These are phyloP conservation scores for Eubucco bourcierii DNA, from an alignment of 2,113 vertebrate genomes.

Conservation along the genomic window DNA sequence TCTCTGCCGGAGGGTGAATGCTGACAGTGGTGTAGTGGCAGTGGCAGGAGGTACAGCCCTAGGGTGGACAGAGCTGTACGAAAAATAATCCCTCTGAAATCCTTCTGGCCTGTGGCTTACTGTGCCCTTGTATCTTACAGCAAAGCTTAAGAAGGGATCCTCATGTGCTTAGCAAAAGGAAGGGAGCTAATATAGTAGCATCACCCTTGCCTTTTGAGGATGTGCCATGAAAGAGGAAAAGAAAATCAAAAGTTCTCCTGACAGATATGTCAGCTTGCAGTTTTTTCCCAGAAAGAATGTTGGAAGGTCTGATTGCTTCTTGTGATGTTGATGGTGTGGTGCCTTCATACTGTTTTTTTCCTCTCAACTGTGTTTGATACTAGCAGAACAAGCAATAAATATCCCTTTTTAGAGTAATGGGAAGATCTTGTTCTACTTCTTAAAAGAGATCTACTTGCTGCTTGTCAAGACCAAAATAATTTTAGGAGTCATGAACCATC, in stretches of 20 bases:
- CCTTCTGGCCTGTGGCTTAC: not conserved
- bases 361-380: not conserved
- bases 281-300: not conserved
- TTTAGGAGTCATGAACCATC: not conserved
- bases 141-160: not conserved
- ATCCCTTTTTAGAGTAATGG: not conserved
- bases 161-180: not conserved
- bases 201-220: not conserved
- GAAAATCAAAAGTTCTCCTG: not conserved
- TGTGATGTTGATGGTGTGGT: not conserved
- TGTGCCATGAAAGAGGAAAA: not conserved
- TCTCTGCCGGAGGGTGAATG: rapidly evolving
- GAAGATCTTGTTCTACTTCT: not conserved
- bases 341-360: not conserved
- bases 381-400: not conserved
- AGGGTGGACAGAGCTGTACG: not conserved
- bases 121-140: not conserved
- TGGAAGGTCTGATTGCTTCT: not conserved
- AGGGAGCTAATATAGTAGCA: not conserved
- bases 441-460: not conserved
- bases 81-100: not conserved
- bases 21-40: not conserved
- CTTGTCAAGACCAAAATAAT: not conserved
- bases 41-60: not conserved
- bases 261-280: not conserved